A percentile compares a stretch with the other conserved stretches of the same genome.
Conservation (phyloP, 2,888 invertebrate species). For the Aromia moschata region DNA sequence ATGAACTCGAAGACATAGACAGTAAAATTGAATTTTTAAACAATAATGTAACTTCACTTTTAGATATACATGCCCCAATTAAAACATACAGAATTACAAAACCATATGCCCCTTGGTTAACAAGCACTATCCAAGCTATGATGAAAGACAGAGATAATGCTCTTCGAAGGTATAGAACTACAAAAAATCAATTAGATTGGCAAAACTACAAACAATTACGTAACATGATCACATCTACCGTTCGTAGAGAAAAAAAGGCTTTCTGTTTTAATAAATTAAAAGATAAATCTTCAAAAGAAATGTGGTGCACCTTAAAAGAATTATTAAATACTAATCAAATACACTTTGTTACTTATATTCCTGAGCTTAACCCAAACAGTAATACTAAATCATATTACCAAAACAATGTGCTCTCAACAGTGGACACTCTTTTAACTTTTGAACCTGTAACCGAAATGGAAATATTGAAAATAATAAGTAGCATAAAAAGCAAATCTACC, state of each 20-base stretch:
- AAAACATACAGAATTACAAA: slow-evolving; percentile 17
- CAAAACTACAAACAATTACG: background rate
- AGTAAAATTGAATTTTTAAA: background rate
- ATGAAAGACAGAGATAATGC: background rate
- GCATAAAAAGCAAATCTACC: slow-evolving; percentile 19
- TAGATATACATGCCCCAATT: background rate
- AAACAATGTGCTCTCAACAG: background rate
- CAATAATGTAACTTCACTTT: background rate
- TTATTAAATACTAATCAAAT: background rate
- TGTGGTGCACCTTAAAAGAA: background rate
- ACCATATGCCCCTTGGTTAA: slow-evolving; percentile 14
- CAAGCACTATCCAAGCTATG: background rate
- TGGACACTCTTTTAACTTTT: slow-evolving; percentile 14
- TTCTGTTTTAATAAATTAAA: background rate
- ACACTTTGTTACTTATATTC: background rate
- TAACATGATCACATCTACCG: background rate
- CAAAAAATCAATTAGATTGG: background rate
- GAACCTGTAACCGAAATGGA: slow-evolving; percentile 20
- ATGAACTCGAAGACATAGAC: slow-evolving; percentile 7
- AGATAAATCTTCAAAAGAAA: background rate
- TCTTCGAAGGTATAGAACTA: background rate
- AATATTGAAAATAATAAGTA: slow-evolving; percentile 17
- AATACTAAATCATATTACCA: background rate
- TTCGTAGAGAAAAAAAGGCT: background rate
- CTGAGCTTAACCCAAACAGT: background rate